A percentile compares a stretch with the other conserved stretches of the same genome.
Evolutionary conservation across 1,140 invertebrate genomes (phyloP).

Genomic region (Eumaeus atala): DNA sequence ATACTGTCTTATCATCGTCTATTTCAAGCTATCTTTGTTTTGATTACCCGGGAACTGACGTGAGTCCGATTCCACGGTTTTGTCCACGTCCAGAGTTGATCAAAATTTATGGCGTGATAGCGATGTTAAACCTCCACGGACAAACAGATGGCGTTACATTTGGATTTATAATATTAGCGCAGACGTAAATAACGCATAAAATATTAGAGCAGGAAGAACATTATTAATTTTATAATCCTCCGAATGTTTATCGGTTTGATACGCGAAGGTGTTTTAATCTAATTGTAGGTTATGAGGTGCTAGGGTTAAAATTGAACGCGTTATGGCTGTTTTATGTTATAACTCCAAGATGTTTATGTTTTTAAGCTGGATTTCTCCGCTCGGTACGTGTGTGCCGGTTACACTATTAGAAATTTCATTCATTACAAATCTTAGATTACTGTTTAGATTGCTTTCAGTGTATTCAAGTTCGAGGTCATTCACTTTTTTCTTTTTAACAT

Average conservation of each 20-base stretch:
- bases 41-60: too few species aligned
- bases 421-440: slow-evolving; percentile 34
- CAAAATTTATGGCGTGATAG: too few species aligned
- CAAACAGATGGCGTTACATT: too few species aligned
- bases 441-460: slow-evolving; percentile 44
- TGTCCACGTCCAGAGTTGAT: too few species aligned
- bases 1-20: too few species aligned
- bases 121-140: too few species aligned
- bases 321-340: slow-evolving; percentile 29
- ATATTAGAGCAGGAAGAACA: slow-evolving; percentile 19
- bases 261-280: slow-evolving; percentile 17
- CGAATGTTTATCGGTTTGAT: slow-evolving; percentile 19
- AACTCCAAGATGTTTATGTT: slow-evolving; percentile 32
- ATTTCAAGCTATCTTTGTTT: too few species aligned
- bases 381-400: slow-evolving; percentile 45
- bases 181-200: neutral
- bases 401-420: slow-evolving; percentile 54
- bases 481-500: slow-evolving; percentile 34
- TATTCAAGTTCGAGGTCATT: slow-evolving; percentile 66
- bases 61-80: too few species aligned
- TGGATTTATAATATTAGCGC: too few species aligned
- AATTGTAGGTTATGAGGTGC: slow-evolving; percentile 24
- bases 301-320: slow-evolving; percentile 32
- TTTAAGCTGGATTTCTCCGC: slow-evolving; percentile 38
- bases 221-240: slow-evolving; percentile 25